Percentiles rank a stretch among this genome's conserved stretches.
phyloP scores from a whole-genome alignment of 2,113 vertebrate species.

The Zonotrichia leucophrys region DNA sequence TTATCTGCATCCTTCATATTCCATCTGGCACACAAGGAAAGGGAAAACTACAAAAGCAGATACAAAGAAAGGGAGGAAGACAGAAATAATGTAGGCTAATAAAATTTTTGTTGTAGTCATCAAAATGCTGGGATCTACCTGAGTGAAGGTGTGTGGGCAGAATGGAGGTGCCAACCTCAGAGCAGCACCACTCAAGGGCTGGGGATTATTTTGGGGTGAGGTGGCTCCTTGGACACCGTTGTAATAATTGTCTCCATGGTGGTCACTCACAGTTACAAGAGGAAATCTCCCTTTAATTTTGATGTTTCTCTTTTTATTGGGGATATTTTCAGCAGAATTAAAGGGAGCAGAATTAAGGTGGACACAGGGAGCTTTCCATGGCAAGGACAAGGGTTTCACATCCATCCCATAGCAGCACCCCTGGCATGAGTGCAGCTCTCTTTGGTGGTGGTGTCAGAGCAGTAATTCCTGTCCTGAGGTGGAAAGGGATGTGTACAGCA shows the following conservation, averaged over 20 bases:
- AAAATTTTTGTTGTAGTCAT: background rate
- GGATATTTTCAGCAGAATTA: background rate
- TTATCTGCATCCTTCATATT: conserved; percentile 19
- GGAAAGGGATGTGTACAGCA: background rate
- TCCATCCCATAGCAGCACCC: background rate
- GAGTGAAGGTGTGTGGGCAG: background rate
- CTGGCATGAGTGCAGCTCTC: background rate
- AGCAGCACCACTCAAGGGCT: background rate
- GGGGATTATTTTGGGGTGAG: background rate
- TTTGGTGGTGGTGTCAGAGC: background rate
- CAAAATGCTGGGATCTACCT: background rate
- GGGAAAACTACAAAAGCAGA: background rate
- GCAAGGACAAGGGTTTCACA: background rate
- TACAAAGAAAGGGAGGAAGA: background rate
- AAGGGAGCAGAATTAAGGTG: background rate
- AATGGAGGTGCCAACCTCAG: background rate
- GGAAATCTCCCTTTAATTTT: background rate
- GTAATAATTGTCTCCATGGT: background rate
- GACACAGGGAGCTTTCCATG: background rate
- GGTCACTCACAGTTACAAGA: background rate
- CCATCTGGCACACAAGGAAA: background rate
- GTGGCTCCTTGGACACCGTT: background rate
- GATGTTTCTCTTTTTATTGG: background rate
- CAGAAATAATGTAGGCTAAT: background rate
- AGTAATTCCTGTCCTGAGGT: background rate